Percentiles rank a stretch among this genome's conserved stretches.
These are phyloP conservation scores for Idaea dimidiata DNA, from an alignment of 2,888 invertebrate species.

Conservation along the genomic window DNA sequence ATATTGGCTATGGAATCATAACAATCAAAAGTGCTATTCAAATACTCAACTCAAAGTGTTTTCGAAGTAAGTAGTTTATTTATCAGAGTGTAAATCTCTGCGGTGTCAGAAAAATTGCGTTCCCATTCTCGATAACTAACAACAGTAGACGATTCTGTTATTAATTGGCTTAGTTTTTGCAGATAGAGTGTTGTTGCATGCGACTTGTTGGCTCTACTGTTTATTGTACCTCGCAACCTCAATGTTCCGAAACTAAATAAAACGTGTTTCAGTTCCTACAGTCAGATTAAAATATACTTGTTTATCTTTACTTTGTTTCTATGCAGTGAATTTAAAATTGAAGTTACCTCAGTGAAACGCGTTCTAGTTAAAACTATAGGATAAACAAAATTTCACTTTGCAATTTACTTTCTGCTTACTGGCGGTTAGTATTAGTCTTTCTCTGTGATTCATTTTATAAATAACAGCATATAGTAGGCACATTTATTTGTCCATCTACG, in stretches of 20 bases:
- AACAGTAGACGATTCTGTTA: not conserved
- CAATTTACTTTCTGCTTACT: not conserved
- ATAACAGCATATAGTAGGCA: not conserved
- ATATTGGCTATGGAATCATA: not conserved
- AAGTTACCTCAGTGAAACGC: not conserved
- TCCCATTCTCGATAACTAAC: not conserved
- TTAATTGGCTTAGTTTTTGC: not conserved
- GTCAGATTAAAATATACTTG: constrained; percentile 9
- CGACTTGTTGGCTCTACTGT: constrained; percentile 16
- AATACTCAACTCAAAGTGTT: not conserved
- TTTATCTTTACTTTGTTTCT: constrained; percentile 7
- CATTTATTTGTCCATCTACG: not conserved
- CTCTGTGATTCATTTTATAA: not conserved
- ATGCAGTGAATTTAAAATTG: constrained; percentile 1
- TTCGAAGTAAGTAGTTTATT: constrained; percentile 4
- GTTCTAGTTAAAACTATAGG: not conserved
- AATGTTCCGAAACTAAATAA: constrained; percentile 20
- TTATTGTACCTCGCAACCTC: constrained; percentile 19
- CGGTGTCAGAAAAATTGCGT: constrained; percentile 2
- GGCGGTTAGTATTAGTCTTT: not conserved
- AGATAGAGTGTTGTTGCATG: not conserved
- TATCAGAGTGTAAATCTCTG: constrained; percentile 1
- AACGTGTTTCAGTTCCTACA: constrained; percentile 14
- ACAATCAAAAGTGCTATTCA: constrained; percentile 1
- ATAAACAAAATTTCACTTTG: not conserved